Evolutionary conservation across 64 coral and sea anemone species (phyloP), one percentile per base, ranked within the genome.

Genomic region (Platygyra sinensis): DNA sequence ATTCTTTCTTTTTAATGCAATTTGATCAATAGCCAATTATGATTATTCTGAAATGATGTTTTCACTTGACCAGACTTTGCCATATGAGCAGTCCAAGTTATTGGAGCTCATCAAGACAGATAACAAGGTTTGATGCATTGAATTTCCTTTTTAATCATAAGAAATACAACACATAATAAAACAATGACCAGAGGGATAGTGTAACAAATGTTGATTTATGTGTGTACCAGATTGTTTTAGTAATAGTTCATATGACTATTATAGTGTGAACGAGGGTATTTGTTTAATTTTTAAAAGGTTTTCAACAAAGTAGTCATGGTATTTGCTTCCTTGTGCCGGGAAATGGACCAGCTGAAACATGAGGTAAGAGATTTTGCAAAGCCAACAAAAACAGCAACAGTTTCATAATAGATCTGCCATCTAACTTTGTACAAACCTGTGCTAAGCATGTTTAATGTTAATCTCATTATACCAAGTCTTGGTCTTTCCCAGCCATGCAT

Each of bases 221-320:
- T 16, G 15, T 57, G 15, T 5, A 46, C 42, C 15, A 12, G 15
- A n/a, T n/a, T n/a, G n/a, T n/a, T n/a, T n/a, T n/a, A n/a, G 4
- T 46, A 46, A 57, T 57, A 57, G 22, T n/a, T 69, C 25, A 69
- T 69, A 27, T 69, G 0, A 69, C 22, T 69, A 29, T 8, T 69
- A 29, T 8, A 27, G 1, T 19, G 20, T 62, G 60, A 18, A 8
- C 62, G 2, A 25, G 0, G 5, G 10, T 7, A 27, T 27, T 50
- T 62, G 15, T 62, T 32, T 78, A 2, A 16, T 49, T 87, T 33
- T n/a, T n/a, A n/a, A n/a, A 17, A 99, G 97, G 94, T 99, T 36
- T 99, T 99, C 36, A 99, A 99, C 85, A 99, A 99, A 69, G 97
- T 99, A 5, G 88, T 99, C n/a, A 93, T 92, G 82, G 97, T 99